Conservation (phyloP, 1,140 invertebrate genomes). For the Eciton burchellii region DNA sequence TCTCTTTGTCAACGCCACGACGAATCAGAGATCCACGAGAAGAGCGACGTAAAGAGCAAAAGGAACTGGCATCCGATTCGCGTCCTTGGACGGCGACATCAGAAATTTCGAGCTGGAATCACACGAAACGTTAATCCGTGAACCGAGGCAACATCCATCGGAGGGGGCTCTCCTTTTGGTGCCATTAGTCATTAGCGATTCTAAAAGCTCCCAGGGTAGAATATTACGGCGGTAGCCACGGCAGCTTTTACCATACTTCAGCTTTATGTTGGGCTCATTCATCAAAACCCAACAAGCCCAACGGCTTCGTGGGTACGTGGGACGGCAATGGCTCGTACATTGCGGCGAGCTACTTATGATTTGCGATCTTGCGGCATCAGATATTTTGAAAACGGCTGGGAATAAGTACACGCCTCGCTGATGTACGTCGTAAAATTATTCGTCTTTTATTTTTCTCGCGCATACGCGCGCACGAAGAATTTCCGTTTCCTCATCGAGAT, state of each 20-base stretch:
- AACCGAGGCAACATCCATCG: conserved; percentile 63
- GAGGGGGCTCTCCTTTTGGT: conserved; percentile 69
- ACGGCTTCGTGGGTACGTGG: conserved; percentile 68
- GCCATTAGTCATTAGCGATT: conserved; percentile 80
- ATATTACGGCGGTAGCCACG: conserved; percentile 75
- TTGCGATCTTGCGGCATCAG: conserved; percentile 66
- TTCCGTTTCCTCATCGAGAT: not conserved
- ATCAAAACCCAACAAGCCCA: conserved; percentile 75
- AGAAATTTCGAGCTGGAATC: conserved; percentile 40
- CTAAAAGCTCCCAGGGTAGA: conserved; percentile 76
- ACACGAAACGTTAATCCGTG: conserved; percentile 61
- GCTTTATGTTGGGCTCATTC: conserved; percentile 79
- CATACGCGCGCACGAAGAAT: not conserved
- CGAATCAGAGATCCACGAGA: not conserved
- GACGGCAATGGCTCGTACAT: conserved; percentile 68
- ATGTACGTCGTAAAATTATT: conserved; percentile 28
- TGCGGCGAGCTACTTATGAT: conserved; percentile 67
- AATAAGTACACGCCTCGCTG: conserved; percentile 8
- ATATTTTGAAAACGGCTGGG: conserved; percentile 39
- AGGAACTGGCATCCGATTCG: not conserved
- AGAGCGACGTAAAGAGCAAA: not conserved
- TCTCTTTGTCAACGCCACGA: not conserved
- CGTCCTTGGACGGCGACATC: conserved; percentile 18
- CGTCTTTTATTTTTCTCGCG: not conserved
- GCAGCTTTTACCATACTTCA: conserved; percentile 79